A percentile compares a stretch with the other conserved stretches of the same genome.
Conservation (phyloP, 2,113 vertebrate genomes). For the Parotia lawesii region DNA sequence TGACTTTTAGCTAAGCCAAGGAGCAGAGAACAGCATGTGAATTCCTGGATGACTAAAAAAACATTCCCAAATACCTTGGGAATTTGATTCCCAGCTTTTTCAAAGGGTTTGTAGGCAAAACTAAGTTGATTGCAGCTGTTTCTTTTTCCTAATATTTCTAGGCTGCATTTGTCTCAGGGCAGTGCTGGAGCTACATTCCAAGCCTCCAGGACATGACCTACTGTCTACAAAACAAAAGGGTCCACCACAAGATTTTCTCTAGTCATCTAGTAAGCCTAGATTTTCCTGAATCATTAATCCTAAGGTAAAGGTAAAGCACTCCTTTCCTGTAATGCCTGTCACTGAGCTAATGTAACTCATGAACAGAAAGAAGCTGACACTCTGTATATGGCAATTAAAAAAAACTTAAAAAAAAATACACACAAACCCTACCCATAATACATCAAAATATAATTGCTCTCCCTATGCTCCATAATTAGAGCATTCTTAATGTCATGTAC, state of each 20-base stretch:
- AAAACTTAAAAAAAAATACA: background rate
- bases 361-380: background rate
- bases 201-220: background rate
- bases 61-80: background rate
- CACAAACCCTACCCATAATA: background rate
- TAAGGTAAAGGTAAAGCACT: background rate
- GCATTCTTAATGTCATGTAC: background rate
- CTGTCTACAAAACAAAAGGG: background rate
- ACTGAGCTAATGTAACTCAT: background rate
- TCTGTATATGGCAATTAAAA: background rate
- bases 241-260: background rate
- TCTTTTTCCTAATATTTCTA: background rate
- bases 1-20: background rate
- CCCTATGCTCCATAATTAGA: background rate
- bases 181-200: background rate
- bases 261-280: background rate
- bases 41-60: background rate
- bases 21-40: background rate
- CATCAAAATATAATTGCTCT: background rate
- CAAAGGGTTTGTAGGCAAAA: background rate
- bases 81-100: background rate
- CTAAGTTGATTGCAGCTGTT: background rate
- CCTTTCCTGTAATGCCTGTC: background rate
- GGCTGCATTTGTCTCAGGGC: background rate
- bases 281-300: background rate